phyloP scores from a whole-genome alignment of 2,888 invertebrate species.

The Bedellia somnulentella region DNA sequence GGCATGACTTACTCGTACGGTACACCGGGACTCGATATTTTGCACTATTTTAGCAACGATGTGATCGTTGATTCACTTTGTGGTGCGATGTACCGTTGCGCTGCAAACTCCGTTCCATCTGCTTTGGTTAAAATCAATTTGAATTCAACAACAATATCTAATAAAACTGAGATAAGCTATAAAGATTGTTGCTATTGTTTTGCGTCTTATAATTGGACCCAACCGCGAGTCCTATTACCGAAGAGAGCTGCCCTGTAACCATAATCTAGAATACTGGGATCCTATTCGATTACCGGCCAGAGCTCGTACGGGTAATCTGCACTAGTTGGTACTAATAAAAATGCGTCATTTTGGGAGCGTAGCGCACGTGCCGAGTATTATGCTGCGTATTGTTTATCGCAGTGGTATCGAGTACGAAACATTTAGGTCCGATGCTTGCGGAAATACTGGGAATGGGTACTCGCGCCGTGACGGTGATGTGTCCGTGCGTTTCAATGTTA shows the following conservation, averaged over 20 bases:
- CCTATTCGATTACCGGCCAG: too few relatives aligned
- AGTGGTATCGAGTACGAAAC: too few relatives aligned
- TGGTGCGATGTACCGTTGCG: constrained; percentile 30
- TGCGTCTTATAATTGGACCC: constrained; percentile 28
- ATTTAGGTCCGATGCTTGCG: not conserved
- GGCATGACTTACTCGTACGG: constrained; percentile 2
- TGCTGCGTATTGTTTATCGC: too few relatives aligned
- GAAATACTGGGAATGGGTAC: too few relatives aligned
- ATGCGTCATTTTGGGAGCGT: too few relatives aligned
- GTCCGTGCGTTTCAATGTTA: constrained; percentile 19
- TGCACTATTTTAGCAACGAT: constrained; percentile 23
- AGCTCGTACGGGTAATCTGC: too few relatives aligned
- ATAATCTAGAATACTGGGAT: too few relatives aligned
- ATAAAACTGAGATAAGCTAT: constrained; percentile 34
- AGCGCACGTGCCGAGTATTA: too few relatives aligned
- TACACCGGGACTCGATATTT: constrained; percentile 27
- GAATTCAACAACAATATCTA: constrained; percentile 28
- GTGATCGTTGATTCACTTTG: constrained; percentile 14
- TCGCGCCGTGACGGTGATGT: constrained; percentile 8
- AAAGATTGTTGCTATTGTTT: constrained; percentile 45
- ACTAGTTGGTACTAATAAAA: too few relatives aligned
- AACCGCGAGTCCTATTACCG: constrained; percentile 19
- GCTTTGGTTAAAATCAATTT: constrained; percentile 39
- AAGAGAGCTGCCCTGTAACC: not conserved
- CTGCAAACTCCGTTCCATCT: constrained; percentile 27